phyloP scores from a whole-genome alignment of 2,797 vertebrate genomes.

The Hemibagrus guttatus region DNA sequence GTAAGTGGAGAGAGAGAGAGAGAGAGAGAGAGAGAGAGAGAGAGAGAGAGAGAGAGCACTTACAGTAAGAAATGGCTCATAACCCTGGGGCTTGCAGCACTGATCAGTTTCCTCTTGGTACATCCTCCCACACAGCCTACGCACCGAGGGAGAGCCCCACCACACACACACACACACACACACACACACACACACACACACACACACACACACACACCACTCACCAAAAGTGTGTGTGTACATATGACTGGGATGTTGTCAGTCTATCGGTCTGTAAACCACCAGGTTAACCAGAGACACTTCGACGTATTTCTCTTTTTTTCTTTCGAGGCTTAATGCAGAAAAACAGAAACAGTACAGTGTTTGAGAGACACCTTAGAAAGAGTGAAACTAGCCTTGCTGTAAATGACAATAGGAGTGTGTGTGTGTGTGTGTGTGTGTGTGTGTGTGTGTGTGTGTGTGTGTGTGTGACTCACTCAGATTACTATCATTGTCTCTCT shows the following conservation, averaged over 20 bases:
- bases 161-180: slow-evolving; percentile 30
- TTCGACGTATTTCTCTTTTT: neutral
- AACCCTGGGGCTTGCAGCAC: slow-evolving; percentile 31
- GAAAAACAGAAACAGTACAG: slow-evolving; percentile 40
- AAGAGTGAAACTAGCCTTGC: slow-evolving; percentile 48
- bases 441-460: slow-evolving; percentile 30
- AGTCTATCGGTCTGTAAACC: neutral
- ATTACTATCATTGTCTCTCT: slow-evolving; percentile 50
- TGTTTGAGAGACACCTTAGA: slow-evolving; percentile 39
- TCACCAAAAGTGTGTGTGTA: neutral
- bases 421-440: slow-evolving; percentile 15
- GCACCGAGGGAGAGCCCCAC: slow-evolving; percentile 50
- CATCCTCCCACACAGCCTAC: slow-evolving; percentile 39
- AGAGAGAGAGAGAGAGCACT: slow-evolving; percentile 21
- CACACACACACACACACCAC: slow-evolving; percentile 4
- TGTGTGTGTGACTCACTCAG: slow-evolving; percentile 35
- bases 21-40: neutral
- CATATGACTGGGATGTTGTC: neutral
- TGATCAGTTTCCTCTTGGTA: slow-evolving; percentile 51
- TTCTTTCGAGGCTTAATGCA: neutral
- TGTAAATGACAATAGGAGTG: slow-evolving; percentile 48
- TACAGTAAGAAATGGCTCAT: slow-evolving; percentile 58
- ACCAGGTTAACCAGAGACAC: neutral
- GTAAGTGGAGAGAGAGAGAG: slow-evolving; percentile 35
- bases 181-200: slow-evolving; percentile 39